A percentile compares a stretch with the other conserved stretches of the same genome.
Evolutionary conservation across 2,797 vertebrate species (phyloP).

Genomic region (Acipenser transmontanus): DNA sequence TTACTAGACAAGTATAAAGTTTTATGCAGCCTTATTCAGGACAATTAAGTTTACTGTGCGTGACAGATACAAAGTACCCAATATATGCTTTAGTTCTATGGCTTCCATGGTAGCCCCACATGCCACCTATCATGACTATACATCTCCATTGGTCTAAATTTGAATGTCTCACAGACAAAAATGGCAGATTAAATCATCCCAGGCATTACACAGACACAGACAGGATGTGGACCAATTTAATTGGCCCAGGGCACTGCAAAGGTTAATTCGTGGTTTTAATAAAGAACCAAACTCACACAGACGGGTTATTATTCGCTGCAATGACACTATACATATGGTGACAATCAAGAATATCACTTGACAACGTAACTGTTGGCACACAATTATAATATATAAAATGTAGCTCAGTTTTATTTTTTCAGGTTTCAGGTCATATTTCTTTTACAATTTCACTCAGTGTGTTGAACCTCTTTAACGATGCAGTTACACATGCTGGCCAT

Average conservation of each 20-base stretch:
- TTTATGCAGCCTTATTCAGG: too few relatives aligned
- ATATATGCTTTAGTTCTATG: too few relatives aligned
- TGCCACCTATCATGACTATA: conserved; percentile 21
- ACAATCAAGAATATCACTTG: conserved; percentile 38
- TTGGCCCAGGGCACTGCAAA: conserved; percentile 26
- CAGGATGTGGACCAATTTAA: conserved; percentile 40
- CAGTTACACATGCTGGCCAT: background rate
- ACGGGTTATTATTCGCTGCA: conserved; percentile 19
- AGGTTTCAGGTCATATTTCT: background rate
- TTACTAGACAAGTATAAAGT: too few relatives aligned
- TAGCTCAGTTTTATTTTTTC: background rate
- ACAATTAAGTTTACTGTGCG: too few relatives aligned
- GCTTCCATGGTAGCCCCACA: conserved; percentile 18
- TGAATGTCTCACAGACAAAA: background rate
- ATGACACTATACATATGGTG: conserved; percentile 43
- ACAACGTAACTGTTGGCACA: conserved; percentile 45
- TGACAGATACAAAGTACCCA: too few relatives aligned
- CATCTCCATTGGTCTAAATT: conserved; percentile 20
- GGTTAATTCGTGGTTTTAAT: background rate
- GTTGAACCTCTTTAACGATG: background rate
- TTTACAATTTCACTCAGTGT: background rate
- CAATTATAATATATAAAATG: conserved; percentile 31
- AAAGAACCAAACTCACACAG: conserved; percentile 15
- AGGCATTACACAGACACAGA: conserved; percentile 18
- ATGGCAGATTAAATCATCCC: conserved; percentile 19